Conservation (phyloP, 2,113 vertebrate species). For the Mixornis gularis region DNA sequence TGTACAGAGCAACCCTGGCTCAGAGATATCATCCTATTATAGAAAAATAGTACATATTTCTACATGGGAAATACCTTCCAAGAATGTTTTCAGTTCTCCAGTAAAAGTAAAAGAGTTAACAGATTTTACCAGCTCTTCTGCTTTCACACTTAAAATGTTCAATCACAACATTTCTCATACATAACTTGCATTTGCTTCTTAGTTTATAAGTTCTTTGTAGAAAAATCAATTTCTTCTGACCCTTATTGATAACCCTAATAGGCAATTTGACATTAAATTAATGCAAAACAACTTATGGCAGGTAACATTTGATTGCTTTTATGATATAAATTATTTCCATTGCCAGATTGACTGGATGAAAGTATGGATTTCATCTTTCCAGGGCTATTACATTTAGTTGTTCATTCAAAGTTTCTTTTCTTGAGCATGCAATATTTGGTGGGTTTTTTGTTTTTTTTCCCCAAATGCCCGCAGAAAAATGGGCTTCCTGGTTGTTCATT, state of each 20-base stretch:
- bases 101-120: neutral
- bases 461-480: neutral
- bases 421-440: neutral
- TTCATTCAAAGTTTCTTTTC: neutral
- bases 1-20: neutral
- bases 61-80: neutral
- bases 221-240: neutral
- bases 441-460: rapidly evolving
- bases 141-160: neutral
- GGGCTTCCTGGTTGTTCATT: neutral
- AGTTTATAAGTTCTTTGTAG: neutral
- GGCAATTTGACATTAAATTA: neutral
- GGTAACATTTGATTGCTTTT: neutral
- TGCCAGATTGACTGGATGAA: neutral
- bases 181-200: neutral
- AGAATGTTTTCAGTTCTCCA: neutral
- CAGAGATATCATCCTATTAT: neutral
- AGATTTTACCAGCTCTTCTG: neutral
- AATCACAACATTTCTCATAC: neutral
- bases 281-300: neutral
- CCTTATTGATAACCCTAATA: neutral
- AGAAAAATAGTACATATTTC: neutral
- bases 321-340: neutral
- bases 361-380: neutral
- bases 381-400: neutral